Base-by-base conservation (phyloP, 2,888 invertebrate species). In the Mimachlamys varia region DNA sequence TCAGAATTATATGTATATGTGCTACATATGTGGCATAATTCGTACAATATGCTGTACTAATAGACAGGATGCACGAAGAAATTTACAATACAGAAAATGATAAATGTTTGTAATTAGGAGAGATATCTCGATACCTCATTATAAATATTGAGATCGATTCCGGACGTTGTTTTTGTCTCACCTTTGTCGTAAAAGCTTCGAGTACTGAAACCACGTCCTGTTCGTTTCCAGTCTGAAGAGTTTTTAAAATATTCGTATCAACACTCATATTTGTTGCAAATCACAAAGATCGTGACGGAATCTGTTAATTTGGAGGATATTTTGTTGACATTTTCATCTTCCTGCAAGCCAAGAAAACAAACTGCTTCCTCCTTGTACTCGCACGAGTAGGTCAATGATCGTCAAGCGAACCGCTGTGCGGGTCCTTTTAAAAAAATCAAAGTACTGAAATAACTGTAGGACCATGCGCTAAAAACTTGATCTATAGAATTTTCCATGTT, bases 171-270 rank as follows among this genome's bases (percentile, higher is more conserved):
- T 44, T 38, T 44, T 19, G 44, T 22, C 96, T 95, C 96, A 97
- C 97, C 95, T 97, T 96, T 92, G 96, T 93, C 53, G 96, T 95
- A 94, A 97, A 97, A n/a, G 95, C 95, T 91, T 96, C 92, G 88
- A 96, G 91, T 44, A 93, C 90, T 58, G 91, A 91, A 89, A 93
- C 92, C 88, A 94, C 92, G 89, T 95, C 96, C 62, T 95, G 94
- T 88, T 94, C 95, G 55, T 92, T 93, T 19, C 95, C 95, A 88
- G 89, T 92, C 87, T 93, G 92, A n/a, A 95, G 89, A 33, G 94
- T 93, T 89, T 98, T 98, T 97, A 98, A 97, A 96, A 98, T 98
- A 93, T 98, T 90, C 89, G 93, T 94, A 91, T 94, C 94, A 89
- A 92, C n/a, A 58, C 89, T 91, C 94, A 94, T 94, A 88, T 89